These are phyloP conservation scores for Amblyjoppa proteus DNA, from an alignment of 2,888 invertebrate genomes.

Conservation along the genomic window DNA sequence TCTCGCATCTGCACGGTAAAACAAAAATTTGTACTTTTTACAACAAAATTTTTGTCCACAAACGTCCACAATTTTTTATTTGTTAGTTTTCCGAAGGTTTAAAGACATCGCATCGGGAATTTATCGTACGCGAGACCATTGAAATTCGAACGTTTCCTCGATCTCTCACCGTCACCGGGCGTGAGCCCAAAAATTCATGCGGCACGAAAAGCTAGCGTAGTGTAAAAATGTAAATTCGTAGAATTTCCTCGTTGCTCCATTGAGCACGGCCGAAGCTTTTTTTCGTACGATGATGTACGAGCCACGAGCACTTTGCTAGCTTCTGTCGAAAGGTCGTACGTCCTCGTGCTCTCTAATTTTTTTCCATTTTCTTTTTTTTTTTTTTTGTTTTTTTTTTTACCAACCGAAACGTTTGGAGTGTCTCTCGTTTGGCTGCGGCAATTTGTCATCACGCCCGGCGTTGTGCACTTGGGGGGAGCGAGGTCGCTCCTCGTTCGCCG, in stretches of 20 bases:
- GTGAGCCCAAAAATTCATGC: not conserved
- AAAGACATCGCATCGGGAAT: not conserved
- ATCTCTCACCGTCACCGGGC: not conserved
- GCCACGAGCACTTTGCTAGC: slow-evolving; percentile 55
- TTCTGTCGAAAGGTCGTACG: slow-evolving; percentile 63
- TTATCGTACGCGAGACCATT: not conserved
- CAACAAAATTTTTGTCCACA: too few relatives aligned
- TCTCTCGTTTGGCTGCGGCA: slow-evolving; percentile 61
- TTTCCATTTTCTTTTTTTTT: slow-evolving; percentile 10
- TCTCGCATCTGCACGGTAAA: not conserved
- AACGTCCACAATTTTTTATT: too few relatives aligned
- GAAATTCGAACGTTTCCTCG: not conserved
- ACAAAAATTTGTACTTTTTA: too few relatives aligned
- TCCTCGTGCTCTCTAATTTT: slow-evolving; percentile 49
- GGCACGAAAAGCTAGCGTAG: not conserved
- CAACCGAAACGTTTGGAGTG: slow-evolving; percentile 30
- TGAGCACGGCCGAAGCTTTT: slow-evolving; percentile 40
- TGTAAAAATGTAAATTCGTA: slow-evolving; percentile 49
- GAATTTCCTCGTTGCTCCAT: slow-evolving; percentile 38
- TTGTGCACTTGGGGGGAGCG: slow-evolving; percentile 37
- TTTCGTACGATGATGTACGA: slow-evolving; percentile 58
- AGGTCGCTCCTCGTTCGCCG: slow-evolving; percentile 39
- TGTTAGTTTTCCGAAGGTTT: too few relatives aligned
- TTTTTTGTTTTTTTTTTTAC: slow-evolving; percentile 7
- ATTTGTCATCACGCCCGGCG: slow-evolving; percentile 60